These are phyloP conservation scores for Hyperoplus lanceolatus DNA, from an alignment of 2,797 vertebrate species.

Conservation along the genomic window DNA sequence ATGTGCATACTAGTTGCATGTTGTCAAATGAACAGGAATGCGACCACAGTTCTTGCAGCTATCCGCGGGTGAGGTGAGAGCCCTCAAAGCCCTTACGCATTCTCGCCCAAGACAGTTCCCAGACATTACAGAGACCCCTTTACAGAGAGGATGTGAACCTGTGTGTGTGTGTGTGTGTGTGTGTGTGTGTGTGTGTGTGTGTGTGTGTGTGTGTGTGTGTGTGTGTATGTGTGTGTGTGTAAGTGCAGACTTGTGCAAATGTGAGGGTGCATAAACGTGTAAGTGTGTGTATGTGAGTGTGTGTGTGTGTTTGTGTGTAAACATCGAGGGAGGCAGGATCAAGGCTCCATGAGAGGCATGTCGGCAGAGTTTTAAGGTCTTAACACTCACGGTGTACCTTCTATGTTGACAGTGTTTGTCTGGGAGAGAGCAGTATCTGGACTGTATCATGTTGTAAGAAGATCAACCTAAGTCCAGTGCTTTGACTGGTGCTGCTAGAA, in stretches of 20 bases:
- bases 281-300: background rate
- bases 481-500: background rate
- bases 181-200: conserved; percentile 14
- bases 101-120: conserved; percentile 69
- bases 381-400: conserved; percentile 14
- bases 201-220: conserved; percentile 28
- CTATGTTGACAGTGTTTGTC: conserved; percentile 17
- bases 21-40: conserved; percentile 50
- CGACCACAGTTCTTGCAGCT: conserved; percentile 43
- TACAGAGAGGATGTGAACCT: conserved; percentile 54
- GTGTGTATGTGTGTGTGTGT: conserved; percentile 10
- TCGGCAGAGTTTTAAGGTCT: conserved; percentile 13
- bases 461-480: background rate
- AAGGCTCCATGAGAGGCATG: conserved; percentile 27
- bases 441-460: background rate
- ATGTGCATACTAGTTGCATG: conserved; percentile 19
- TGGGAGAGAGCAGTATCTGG: background rate
- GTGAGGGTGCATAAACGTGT: conserved; percentile 13
- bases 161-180: conserved; percentile 28
- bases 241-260: background rate
- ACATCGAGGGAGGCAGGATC: conserved; percentile 30
- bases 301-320: background rate
- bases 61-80: conserved; percentile 49
- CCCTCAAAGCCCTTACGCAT: conserved; percentile 50
- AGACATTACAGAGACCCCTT: conserved; percentile 59